A percentile compares a stretch with the other conserved stretches of the same genome.
Evolutionary conservation across 2,888 invertebrate species (phyloP).

Genomic region (Amiota mariae): DNA sequence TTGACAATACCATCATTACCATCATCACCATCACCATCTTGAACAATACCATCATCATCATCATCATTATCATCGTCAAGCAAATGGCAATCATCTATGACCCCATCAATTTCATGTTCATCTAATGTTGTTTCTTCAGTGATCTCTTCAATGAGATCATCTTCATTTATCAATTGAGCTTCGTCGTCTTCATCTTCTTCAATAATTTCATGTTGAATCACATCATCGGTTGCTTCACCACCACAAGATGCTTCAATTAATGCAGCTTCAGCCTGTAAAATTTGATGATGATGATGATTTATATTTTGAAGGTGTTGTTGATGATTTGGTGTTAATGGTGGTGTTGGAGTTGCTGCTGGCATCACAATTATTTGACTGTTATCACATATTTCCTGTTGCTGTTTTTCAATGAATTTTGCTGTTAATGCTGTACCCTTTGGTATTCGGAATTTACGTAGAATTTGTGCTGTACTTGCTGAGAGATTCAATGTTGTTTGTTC

Average conservation of each 20-base stretch:
- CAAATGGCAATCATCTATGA: constrained; percentile 40
- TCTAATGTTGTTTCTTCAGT: constrained; percentile 56
- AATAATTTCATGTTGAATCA: constrained; percentile 46
- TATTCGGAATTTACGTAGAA: constrained; percentile 70
- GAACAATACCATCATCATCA: not conserved
- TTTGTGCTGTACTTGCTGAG: constrained; percentile 66
- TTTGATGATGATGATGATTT: not conserved
- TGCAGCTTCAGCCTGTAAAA: not conserved
- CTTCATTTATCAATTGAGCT: constrained; percentile 48
- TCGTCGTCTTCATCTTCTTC: constrained; percentile 44
- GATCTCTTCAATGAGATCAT: constrained; percentile 63
- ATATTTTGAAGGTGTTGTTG: constrained; percentile 20
- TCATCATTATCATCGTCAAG: constrained; percentile 27
- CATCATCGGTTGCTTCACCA: constrained; percentile 31
- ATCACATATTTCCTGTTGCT: constrained; percentile 38
- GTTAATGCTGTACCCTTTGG: constrained; percentile 70
- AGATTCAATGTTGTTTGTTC: constrained; percentile 38
- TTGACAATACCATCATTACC: constrained; percentile 27
- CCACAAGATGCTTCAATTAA: constrained; percentile 39
- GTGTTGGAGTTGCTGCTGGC: constrained; percentile 55
- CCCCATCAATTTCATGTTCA: constrained; percentile 46
- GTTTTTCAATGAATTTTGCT: constrained; percentile 53
- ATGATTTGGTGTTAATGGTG: constrained; percentile 42
- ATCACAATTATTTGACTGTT: constrained; percentile 13
- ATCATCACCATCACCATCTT: constrained; percentile 8